Evolutionary conservation across 2,113 vertebrate genomes (phyloP).

Genomic region (Oreamnos americanus): DNA sequence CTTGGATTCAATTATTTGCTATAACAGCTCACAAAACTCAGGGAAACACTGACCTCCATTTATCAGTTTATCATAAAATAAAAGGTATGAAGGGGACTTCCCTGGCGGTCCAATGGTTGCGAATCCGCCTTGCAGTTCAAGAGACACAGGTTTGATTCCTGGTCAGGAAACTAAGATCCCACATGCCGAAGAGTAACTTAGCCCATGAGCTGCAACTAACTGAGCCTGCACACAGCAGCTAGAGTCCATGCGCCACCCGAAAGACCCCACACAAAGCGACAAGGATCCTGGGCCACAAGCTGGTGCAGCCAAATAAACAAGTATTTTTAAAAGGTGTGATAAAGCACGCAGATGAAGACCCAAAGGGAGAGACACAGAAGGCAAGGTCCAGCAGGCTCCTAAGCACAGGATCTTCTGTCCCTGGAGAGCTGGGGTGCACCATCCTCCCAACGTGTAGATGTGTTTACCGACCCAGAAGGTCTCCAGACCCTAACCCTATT

Average conservation of each 20-base stretch:
- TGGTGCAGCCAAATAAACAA: not conserved
- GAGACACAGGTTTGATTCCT: not conserved
- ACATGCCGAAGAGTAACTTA: not conserved
- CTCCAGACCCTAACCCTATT: not conserved
- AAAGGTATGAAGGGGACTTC: not conserved
- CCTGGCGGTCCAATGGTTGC: not conserved
- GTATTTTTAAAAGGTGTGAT: not conserved
- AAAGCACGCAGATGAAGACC: not conserved
- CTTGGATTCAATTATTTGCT: not conserved
- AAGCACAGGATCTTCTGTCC: not conserved
- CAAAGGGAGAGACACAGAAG: not conserved
- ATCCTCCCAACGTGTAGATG: not conserved
- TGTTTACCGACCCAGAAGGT: not conserved
- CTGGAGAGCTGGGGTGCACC: not conserved
- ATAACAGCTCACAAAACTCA: not conserved
- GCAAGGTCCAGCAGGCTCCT: not conserved
- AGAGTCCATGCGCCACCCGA: not conserved
- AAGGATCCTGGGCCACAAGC: not conserved
- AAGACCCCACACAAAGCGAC: not conserved
- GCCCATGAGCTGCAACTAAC: not conserved
- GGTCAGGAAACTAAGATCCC: not conserved
- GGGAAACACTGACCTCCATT: not conserved
- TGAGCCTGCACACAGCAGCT: accelerated
- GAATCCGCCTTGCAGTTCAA: not conserved
- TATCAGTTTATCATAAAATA: not conserved